phyloP scores from a whole-genome alignment of 1,140 invertebrate genomes.

The Drosophila arawakana region DNA sequence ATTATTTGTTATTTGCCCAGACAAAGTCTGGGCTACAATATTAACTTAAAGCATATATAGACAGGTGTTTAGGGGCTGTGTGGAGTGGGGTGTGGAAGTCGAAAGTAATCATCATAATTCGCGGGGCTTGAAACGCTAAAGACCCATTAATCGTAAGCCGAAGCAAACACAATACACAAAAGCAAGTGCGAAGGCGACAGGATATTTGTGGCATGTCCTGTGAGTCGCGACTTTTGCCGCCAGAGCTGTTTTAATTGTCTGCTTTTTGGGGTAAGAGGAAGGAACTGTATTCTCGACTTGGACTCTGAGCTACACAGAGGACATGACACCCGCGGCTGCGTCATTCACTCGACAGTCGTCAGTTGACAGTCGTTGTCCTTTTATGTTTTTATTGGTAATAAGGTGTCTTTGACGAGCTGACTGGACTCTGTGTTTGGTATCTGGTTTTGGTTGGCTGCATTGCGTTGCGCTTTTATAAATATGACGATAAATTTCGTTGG shows the following conservation, averaged over 20 bases:
- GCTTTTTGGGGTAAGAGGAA: slow-evolving; percentile 32
- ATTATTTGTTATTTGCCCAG: slow-evolving; percentile 50
- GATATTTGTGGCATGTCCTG: slow-evolving; percentile 58
- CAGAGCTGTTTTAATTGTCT: slow-evolving; percentile 74
- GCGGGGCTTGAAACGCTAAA: slow-evolving; percentile 66
- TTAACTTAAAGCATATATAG: slow-evolving; percentile 22
- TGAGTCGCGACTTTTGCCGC: slow-evolving; percentile 64
- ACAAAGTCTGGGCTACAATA: slow-evolving; percentile 28
- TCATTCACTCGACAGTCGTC: slow-evolving; percentile 47
- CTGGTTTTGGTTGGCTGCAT: slow-evolving; percentile 19
- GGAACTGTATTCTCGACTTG: not conserved
- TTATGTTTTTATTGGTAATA: slow-evolving; percentile 43
- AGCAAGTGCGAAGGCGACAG: slow-evolving; percentile 20
- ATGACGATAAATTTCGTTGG: slow-evolving; percentile 66
- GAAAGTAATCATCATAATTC: slow-evolving; percentile 70
- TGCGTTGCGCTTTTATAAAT: slow-evolving; percentile 69
- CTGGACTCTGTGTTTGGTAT: slow-evolving; percentile 16
- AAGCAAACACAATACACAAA: slow-evolving; percentile 19
- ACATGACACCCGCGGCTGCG: slow-evolving; percentile 60
- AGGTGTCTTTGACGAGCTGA: slow-evolving; percentile 58
- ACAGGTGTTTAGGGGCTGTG: slow-evolving; percentile 37
- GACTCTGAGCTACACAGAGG: slow-evolving; percentile 27
- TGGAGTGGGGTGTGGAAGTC: not conserved
- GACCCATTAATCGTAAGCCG: slow-evolving; percentile 72
- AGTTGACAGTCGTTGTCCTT: not conserved